Evolutionary conservation across 37 sponge, comb jelly and placozoan species (phyloP).

Genomic region (Axinella damicornis): DNA sequence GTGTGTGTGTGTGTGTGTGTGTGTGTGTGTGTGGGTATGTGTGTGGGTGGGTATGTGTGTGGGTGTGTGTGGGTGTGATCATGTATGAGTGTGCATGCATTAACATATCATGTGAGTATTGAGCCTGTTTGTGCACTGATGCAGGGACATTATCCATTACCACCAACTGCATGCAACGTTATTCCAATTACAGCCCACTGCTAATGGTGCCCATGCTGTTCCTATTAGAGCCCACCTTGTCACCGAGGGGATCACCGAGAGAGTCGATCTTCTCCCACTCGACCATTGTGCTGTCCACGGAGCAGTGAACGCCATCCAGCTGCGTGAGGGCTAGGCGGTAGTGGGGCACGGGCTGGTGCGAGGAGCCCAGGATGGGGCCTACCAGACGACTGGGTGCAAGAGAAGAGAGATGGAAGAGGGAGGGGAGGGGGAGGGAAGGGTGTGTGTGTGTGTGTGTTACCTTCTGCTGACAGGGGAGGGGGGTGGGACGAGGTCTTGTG

Average conservation of each 20-base stretch:
- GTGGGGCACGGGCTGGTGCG: not conserved
- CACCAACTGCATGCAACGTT: too few species aligned
- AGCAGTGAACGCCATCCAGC: slow-evolving; percentile 47
- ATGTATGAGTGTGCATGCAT: not conserved
- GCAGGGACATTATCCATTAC: too few species aligned
- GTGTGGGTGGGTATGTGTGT: not conserved
- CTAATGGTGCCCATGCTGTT: too few species aligned
- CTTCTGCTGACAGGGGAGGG: not conserved
- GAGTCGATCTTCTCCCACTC: slow-evolving; percentile 29
- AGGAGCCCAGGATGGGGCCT: not conserved
- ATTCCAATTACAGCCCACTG: too few species aligned
- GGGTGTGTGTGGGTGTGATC: not conserved
- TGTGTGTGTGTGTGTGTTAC: too few species aligned
- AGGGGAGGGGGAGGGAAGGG: too few species aligned
- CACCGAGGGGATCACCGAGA: too few species aligned
- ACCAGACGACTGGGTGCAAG: not conserved
- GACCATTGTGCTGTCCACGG: slow-evolving; percentile 2
- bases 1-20: not conserved
- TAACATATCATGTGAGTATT: too few species aligned
- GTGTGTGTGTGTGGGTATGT: not conserved
- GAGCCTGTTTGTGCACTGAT: too few species aligned
- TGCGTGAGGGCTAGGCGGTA: slow-evolving; percentile 31
- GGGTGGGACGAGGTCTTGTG: not conserved
- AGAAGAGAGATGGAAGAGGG: too few species aligned
- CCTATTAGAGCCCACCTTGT: too few species aligned